Percentiles rank a stretch among this genome's conserved stretches.
phyloP scores from a whole-genome alignment of 2,113 vertebrate genomes.

The Cryptotis parvus region DNA sequence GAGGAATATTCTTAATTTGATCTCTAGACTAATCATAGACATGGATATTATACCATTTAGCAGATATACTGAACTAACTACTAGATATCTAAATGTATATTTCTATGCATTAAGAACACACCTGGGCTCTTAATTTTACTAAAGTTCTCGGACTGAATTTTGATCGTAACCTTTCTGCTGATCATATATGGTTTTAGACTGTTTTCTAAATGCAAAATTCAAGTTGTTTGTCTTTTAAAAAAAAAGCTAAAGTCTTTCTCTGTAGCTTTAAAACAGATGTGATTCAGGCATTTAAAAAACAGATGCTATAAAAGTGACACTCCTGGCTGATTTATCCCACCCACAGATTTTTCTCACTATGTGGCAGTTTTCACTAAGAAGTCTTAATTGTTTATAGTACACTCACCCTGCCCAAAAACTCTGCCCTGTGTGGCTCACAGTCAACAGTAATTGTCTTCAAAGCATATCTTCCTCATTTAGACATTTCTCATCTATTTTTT shows the following conservation, averaged over 20 bases:
- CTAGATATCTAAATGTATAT: not conserved
- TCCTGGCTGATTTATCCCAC: not conserved
- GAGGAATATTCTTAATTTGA: constrained; percentile 57
- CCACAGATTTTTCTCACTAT: constrained; percentile 21
- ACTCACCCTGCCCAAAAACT: not conserved
- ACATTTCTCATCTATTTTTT: constrained; percentile 7
- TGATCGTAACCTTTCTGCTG: constrained; percentile 57
- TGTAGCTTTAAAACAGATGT: constrained; percentile 4
- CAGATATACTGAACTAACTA: not conserved
- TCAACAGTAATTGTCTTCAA: not conserved
- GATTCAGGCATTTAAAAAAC: not conserved
- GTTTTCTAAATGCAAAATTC: constrained; percentile 21
- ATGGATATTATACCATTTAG: constrained; percentile 49
- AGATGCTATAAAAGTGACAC: not conserved
- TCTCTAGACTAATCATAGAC: constrained; percentile 64
- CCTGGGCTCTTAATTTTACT: constrained; percentile 40
- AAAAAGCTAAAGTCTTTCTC: constrained; percentile 43
- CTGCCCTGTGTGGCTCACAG: not conserved
- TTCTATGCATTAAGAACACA: constrained; percentile 50
- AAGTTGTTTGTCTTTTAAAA: constrained; percentile 34
- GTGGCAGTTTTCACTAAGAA: not conserved
- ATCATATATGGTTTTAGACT: not conserved
- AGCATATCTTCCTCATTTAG: not conserved
- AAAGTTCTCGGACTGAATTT: constrained; percentile 19
- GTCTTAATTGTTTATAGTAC: not conserved